Conservation (phyloP, 2,888 invertebrate species). For the Epsilonema sp. region DNA sequence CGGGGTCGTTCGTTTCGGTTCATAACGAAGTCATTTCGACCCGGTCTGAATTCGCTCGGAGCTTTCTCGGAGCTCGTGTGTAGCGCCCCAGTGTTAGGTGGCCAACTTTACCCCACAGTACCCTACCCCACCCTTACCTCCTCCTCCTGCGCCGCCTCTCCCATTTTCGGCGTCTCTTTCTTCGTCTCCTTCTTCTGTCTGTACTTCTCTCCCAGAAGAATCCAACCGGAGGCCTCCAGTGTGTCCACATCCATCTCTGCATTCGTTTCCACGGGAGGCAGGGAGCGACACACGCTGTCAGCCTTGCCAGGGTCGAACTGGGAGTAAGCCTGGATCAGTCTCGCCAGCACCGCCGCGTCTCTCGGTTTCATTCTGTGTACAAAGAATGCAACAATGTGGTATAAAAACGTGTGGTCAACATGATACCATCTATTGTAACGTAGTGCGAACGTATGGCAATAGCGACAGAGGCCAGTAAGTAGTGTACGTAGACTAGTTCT, state of each 20-base stretch:
- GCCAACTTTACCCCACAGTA: too few relatives aligned
- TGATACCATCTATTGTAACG: too few relatives aligned
- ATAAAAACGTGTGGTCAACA: too few relatives aligned
- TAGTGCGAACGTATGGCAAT: too few relatives aligned
- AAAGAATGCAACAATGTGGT: too few relatives aligned
- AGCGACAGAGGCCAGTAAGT: too few relatives aligned
- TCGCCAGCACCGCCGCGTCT: constrained; percentile 59
- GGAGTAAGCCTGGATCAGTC: constrained; percentile 67
- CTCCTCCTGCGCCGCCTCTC: constrained; percentile 14
- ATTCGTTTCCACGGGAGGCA: background rate
- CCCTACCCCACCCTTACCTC: background rate
- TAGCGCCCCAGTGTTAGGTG: too few relatives aligned
- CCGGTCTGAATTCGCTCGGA: too few relatives aligned
- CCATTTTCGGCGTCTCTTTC: constrained; percentile 16
- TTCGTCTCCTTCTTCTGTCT: constrained; percentile 61
- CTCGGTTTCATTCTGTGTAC: constrained; percentile 53
- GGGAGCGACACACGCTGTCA: constrained; percentile 32
- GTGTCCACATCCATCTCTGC: constrained; percentile 14
- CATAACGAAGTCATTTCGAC: too few relatives aligned
- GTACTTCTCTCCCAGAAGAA: constrained; percentile 51
- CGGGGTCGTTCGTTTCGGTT: too few relatives aligned
- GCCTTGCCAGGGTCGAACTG: constrained; percentile 58
- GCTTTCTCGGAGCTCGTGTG: too few relatives aligned
- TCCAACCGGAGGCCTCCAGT: constrained; percentile 21
- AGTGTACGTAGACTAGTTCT: too few relatives aligned